Base-by-base conservation (phyloP, 1,140 invertebrate genomes). In the Scylla paramamosain region DNA sequence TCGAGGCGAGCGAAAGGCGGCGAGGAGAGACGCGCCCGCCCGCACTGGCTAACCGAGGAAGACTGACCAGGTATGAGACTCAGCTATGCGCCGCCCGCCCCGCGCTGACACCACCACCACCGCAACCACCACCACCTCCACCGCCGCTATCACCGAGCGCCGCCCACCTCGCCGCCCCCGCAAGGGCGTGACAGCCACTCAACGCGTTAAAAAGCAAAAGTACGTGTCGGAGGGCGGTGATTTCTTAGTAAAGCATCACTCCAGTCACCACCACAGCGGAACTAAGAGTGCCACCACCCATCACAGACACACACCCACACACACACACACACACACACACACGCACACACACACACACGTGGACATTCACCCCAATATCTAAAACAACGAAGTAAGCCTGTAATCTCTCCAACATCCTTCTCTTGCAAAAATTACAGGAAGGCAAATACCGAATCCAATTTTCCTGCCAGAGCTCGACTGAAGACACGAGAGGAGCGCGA, bases 271-370 rank as follows among this genome's bases (percentile, higher is more conserved):
- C 39, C 39, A 39, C 39, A 39, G 39, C 39, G 39, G 1, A 39
- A 39, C 39, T 39, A 1, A 39, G 39, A 39, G 39, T 39, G 39
- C 39, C 39, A 39, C 39, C 39, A 39, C 39, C 39, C 39, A 39
- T 39, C 83, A 86, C 83, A 84, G 4, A 86, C 83, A 86, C 83
- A 48, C 39, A 91, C 39, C 46, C 39, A 91, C 39, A 48, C 39
- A 48, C 89, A 91, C 39, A 48, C 39, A 91, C 39, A 48, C 39
- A 91, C 39, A 48, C 32, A 45, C 32, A 48, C 32, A 91, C 32
- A 46, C 32, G 46, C 32, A 45, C 32, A 91, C 32, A 91, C 32
- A 91, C 32, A 46, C 32, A 91, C 32, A 91, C 32, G 46, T 48
- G 39, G 6, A 91, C 39, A 91, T 28, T 32, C 39, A 91, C 39